Conservation (phyloP, 2,888 invertebrate species). For the Tinea pellionella region DNA sequence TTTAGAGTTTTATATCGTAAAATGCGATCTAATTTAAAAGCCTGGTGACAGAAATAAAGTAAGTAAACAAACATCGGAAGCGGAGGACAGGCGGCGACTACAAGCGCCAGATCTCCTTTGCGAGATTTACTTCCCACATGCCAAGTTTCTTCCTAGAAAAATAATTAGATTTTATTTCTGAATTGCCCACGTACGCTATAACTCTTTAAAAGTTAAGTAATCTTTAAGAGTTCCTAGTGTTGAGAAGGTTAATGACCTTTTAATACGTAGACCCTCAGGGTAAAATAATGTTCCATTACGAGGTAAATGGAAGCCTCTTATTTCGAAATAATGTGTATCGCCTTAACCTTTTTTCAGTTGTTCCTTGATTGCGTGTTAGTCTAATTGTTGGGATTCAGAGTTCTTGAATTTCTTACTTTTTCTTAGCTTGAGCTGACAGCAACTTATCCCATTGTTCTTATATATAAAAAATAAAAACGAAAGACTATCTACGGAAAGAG, state of each 20-base stretch:
- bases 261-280: neutral
- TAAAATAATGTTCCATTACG: neutral
- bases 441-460: neutral
- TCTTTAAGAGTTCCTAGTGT: neutral
- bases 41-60: neutral
- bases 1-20: neutral
- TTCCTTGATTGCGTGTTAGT: neutral
- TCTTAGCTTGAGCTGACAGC: neutral
- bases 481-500: no score
- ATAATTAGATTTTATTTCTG: constrained; percentile 12
- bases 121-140: constrained; percentile 9
- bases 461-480: no score
- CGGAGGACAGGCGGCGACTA: constrained; percentile 7
- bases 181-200: neutral
- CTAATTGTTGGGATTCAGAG: neutral
- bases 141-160: constrained; percentile 6
- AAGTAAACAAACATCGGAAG: constrained; percentile 15
- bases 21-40: constrained; percentile 11
- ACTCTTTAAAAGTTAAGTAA: constrained; percentile 6
- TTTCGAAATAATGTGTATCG: neutral
- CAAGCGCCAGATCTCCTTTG: neutral
- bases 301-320: neutral
- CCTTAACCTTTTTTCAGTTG: neutral
- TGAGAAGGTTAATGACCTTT: neutral
- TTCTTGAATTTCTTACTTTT: neutral